A percentile compares a stretch with the other conserved stretches of the same genome.
Evolutionary conservation across 2,888 invertebrate genomes (phyloP).

Genomic region (Clostera curtula): DNA sequence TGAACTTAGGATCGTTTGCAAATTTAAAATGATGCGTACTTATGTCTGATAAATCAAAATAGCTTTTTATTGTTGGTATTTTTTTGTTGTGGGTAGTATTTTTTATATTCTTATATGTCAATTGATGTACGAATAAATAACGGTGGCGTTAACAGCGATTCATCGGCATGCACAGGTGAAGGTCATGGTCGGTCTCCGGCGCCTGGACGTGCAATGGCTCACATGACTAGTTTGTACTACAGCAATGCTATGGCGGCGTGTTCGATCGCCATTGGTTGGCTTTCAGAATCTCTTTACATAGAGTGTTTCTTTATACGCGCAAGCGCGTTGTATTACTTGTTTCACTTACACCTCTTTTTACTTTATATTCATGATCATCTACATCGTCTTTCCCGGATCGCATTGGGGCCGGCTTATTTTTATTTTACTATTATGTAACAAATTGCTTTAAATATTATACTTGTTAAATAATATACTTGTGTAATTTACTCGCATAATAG

Average conservation of each 20-base stretch:
- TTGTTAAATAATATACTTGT: too few relatives aligned
- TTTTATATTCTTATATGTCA: constrained; percentile 30
- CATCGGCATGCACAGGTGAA: constrained; percentile 42
- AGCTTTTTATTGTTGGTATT: constrained; percentile 16
- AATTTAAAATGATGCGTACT: too few relatives aligned
- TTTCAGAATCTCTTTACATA: constrained; percentile 32
- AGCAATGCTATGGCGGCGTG: constrained; percentile 31
- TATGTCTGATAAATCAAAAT: constrained; percentile 22
- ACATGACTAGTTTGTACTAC: constrained; percentile 48
- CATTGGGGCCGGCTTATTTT: too few relatives aligned
- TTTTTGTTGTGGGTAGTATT: constrained; percentile 15
- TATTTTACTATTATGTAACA: too few relatives aligned
- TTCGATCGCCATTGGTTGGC: constrained; percentile 45
- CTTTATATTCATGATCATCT: too few relatives aligned
- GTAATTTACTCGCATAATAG: too few relatives aligned
- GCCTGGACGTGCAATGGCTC: constrained; percentile 41
- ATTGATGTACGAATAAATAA: constrained; percentile 26
- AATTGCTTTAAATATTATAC: too few relatives aligned
- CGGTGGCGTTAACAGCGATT: constrained; percentile 35
- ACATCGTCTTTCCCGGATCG: too few relatives aligned
- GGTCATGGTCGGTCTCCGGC: constrained; percentile 50
- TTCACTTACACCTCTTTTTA: neutral
- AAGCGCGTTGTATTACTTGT: constrained; percentile 2
- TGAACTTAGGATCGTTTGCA: constrained; percentile 18
- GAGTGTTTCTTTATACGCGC: constrained; percentile 16